These are phyloP conservation scores for Sebastes diploproa DNA, from an alignment of 2,797 vertebrate genomes.

Conservation along the genomic window DNA sequence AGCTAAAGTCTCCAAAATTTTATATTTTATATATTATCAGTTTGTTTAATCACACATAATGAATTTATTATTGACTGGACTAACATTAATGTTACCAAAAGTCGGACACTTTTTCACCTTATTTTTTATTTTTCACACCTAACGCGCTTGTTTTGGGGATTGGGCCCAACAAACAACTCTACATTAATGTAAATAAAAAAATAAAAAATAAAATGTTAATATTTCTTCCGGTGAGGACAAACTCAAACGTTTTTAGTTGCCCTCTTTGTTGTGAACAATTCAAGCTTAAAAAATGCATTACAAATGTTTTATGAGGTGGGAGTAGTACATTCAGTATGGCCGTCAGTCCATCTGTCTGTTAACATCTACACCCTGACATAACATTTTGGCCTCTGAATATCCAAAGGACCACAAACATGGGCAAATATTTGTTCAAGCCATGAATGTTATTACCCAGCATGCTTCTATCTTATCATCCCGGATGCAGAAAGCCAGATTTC, in stretches of 20 bases:
- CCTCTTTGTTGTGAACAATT: background rate
- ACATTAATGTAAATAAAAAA: background rate
- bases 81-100: background rate
- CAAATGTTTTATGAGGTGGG: background rate
- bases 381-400: background rate
- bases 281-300: background rate
- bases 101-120: background rate
- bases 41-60: background rate
- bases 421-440: conserved; percentile 8
- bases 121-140: background rate
- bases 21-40: background rate
- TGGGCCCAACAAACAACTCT: background rate
- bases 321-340: background rate
- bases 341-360: background rate
- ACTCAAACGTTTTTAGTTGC: background rate
- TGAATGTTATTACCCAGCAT: background rate
- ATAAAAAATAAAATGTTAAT: no score
- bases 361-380: background rate
- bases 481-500: background rate
- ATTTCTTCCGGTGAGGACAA: background rate
- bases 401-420: background rate
- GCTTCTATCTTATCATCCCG: background rate
- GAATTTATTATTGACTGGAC: background rate
- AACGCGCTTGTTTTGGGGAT: accelerated
- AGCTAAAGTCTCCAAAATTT: background rate